Percentiles rank a stretch among this genome's conserved stretches.
Evolutionary conservation across 2,113 vertebrate species (phyloP).

Genomic region (Pelmatolapia mariae): DNA sequence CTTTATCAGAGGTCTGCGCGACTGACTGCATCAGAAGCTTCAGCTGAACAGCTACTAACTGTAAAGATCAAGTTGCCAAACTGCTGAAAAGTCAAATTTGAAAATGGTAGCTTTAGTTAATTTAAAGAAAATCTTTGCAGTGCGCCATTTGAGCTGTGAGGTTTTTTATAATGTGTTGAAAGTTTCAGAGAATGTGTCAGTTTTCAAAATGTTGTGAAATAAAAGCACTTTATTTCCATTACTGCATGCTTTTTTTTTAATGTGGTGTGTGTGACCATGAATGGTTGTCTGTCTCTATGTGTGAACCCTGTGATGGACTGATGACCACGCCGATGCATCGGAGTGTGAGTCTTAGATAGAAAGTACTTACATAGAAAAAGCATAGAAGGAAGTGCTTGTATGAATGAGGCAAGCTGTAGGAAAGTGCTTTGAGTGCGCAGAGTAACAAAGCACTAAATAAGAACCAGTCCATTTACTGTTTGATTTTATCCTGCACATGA

Average conservation of each 20-base stretch:
- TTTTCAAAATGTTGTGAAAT: constrained; percentile 59
- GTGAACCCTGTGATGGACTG: not conserved
- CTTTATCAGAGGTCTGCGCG: not conserved
- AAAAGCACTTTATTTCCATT: constrained; percentile 79
- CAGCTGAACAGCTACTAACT: constrained; percentile 17
- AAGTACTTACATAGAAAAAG: not conserved
- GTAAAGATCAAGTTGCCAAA: constrained; percentile 52
- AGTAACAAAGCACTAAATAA: not conserved
- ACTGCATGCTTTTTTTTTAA: not conserved
- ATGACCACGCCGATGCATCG: not conserved
- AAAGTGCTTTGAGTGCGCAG: not conserved
- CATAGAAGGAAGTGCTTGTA: not conserved
- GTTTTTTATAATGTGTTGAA: constrained; percentile 19
- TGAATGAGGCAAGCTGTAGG: not conserved
- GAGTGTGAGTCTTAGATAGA: not conserved
- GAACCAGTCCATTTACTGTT: not conserved
- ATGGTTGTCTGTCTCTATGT: not conserved
- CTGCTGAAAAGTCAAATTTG: constrained; percentile 14
- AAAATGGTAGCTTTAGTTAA: constrained; percentile 25
- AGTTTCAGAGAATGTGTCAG: constrained; percentile 49
- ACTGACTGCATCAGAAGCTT: constrained; percentile 16
- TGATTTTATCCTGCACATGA: not conserved
- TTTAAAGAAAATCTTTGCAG: constrained; percentile 37
- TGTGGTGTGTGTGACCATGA: not conserved
- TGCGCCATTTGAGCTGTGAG: constrained; percentile 17